A percentile compares a stretch with the other conserved stretches of the same genome.
These are phyloP conservation scores for Phlogophora meticulosa DNA, from an alignment of 2,888 invertebrate species.

Conservation along the genomic window DNA sequence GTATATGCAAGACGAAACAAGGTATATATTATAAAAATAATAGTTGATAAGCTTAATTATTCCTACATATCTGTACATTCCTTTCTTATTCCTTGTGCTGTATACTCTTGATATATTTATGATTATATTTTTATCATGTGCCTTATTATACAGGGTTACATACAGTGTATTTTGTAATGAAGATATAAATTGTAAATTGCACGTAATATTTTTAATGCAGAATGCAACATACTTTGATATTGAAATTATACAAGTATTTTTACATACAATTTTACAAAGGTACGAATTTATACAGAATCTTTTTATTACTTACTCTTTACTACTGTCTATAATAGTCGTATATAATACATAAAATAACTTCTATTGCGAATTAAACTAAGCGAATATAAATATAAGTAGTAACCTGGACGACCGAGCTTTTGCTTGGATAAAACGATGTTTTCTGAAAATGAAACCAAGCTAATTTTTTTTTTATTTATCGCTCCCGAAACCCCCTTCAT, in stretches of 20 bases:
- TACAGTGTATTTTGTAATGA: background rate
- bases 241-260: background rate
- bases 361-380: constrained; percentile 1
- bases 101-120: constrained; percentile 17
- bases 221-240: background rate
- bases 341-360: background rate
- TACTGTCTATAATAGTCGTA: background rate
- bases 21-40: background rate
- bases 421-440: too few relatives aligned
- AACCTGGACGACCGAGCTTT: too few relatives aligned
- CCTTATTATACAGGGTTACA: constrained; percentile 43
- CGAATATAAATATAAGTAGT: too few relatives aligned
- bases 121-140: constrained; percentile 5
- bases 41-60: constrained; percentile 51
- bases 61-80: constrained; percentile 54
- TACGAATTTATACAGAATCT: background rate
- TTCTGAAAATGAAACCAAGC: too few relatives aligned
- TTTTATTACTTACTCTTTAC: background rate
- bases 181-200: background rate
- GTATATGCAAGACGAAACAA: constrained; percentile 1
- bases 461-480: too few relatives aligned
- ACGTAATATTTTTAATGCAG: background rate
- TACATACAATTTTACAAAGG: background rate
- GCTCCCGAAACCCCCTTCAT: too few relatives aligned
- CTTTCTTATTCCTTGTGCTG: constrained; percentile 48